Evolutionary conservation across 2,113 vertebrate species (phyloP), one percentile per base, ranked within the genome.

Genomic region (Meles meles): DNA sequence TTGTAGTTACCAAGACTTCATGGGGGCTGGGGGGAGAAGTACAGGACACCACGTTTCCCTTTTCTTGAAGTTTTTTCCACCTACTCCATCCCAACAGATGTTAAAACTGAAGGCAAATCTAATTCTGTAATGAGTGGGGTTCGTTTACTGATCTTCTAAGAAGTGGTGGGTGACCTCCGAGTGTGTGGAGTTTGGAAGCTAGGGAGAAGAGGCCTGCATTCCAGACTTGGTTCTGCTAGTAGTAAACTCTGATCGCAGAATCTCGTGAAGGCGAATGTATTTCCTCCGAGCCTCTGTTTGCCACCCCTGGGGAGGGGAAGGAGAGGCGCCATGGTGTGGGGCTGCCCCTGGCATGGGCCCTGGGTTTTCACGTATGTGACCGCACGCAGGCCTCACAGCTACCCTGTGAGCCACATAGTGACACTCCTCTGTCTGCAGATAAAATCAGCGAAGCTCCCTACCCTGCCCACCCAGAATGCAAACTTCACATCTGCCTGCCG

Each of bases 341-440:
- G 44, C 47, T 34, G 39, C 15, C n/a, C 42, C 47, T 34, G 39
- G 13, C 65, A 12, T 12, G 3, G 0, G 4, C 17, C 65, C 76
- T 49, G n/a, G 10, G 67, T 52, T 44, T 9, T 5, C 13, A 6
- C 2, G 7, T 9, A 44, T 0, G 0, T 25, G 3, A 31, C 49
- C 69, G 25, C 55, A 39, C 31, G 34, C 23, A 52, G n/a, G n/a
- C 86, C 81, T 84, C 77, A 29, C 13, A 2, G 1, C 79, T 25
- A 47, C 49, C 27, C 31, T 49, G 52, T 34, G 21, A 39, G 72
- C 31, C 61, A 7, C 52, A 10, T 4, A 0, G 0, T 17, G 12
- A 44, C 21, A 6, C 55, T 42, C 25, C 34, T n/a, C 3, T 67
- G 39, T 88, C 11, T 59, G 23, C 87, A 37, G 31, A 57, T 31